Conservation (phyloP, 2,888 invertebrate species). For the Hydrotaea diabolus region DNA sequence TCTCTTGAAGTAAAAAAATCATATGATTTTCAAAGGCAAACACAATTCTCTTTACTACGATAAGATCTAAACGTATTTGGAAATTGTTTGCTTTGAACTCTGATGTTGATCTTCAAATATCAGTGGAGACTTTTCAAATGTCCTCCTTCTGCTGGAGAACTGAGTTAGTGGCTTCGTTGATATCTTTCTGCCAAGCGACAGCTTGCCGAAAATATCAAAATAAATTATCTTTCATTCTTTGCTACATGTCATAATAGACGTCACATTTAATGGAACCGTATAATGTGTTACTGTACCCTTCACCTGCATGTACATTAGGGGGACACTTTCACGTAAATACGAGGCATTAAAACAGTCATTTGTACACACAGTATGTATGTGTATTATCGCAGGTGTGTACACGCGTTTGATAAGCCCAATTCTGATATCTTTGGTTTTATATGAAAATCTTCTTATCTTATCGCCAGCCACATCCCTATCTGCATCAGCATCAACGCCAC, state of each 20-base stretch:
- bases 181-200: background rate
- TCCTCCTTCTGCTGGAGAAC: background rate
- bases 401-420: slow-evolving; percentile 26
- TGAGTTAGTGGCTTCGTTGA: background rate
- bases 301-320: slow-evolving; percentile 5
- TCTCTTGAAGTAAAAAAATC: background rate
- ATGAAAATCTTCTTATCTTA: slow-evolving; percentile 14
- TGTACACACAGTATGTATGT: too few species aligned
- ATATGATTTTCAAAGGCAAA: background rate
- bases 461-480: background rate
- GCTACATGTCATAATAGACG: slow-evolving; percentile 55
- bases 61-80: background rate
- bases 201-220: background rate
- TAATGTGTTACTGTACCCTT: slow-evolving; percentile 24
- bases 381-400: background rate
- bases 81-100: background rate
- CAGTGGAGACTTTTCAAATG: background rate
- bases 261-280: slow-evolving; percentile 45
- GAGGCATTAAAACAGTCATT: too few species aligned
- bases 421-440: background rate
- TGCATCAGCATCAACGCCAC: slow-evolving; percentile 24
- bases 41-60: slow-evolving; percentile 1
- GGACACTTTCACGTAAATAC: slow-evolving; percentile 12
- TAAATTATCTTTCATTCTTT: slow-evolving; percentile 31
- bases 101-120: background rate